Evolutionary conservation across 2,888 invertebrate species (phyloP).

Genomic region (Eumerus sabulonum): DNA sequence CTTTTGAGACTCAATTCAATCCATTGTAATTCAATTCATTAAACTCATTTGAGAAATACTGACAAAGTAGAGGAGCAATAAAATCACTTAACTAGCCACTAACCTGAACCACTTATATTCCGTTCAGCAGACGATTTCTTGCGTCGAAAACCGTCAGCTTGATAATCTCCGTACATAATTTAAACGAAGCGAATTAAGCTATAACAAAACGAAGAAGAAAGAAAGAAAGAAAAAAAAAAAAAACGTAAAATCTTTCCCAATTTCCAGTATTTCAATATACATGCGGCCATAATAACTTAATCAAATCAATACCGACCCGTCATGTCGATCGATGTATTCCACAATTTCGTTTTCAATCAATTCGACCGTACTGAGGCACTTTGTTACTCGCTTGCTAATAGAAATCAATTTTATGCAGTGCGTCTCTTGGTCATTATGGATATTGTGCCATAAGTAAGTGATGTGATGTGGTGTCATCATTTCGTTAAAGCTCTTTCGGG

Average conservation of each 20-base stretch:
- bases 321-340: constrained; percentile 19
- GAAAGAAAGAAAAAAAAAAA: no score
- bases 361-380: constrained; percentile 16
- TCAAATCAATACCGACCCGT: constrained; percentile 21
- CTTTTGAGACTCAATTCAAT: no score
- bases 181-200: constrained; percentile 10
- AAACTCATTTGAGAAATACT: no score
- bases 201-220: no score
- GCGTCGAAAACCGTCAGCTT: no score
- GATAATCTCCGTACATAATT: constrained; percentile 6
- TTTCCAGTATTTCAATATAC: not conserved
- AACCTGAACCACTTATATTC: no score
- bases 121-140: no score
- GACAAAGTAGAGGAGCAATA: no score
- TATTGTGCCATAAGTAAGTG: constrained; percentile 26
- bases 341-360: constrained; percentile 32
- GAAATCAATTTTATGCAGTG: constrained; percentile 52
- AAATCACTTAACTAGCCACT: no score
- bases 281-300: constrained; percentile 33
- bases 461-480: not conserved
- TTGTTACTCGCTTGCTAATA: constrained; percentile 26
- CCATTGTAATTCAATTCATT: no score
- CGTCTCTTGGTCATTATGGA: constrained; percentile 13
- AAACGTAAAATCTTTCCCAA: constrained; percentile 22
- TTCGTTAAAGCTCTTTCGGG: no score